phyloP scores from a whole-genome alignment of 1,140 invertebrate genomes.

The Argopecten irradians region DNA sequence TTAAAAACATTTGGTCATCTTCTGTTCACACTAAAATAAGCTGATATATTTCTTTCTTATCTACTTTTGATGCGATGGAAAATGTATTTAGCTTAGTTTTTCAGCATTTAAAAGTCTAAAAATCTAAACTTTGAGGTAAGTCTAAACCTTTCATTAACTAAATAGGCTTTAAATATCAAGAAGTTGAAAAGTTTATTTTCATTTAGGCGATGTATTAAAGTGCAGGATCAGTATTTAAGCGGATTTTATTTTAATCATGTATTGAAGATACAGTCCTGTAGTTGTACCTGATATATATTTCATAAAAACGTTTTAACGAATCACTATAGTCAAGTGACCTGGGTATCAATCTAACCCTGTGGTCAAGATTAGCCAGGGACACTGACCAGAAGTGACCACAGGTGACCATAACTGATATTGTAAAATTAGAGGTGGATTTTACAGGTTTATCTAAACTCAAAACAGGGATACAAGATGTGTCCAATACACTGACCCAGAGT shows the following conservation, averaged over 20 bases:
- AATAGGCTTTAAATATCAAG: neutral
- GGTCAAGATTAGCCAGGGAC: neutral
- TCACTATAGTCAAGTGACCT: neutral
- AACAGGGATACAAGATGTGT: neutral
- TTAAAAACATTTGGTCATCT: neutral
- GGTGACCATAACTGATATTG: neutral
- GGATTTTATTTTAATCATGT: neutral
- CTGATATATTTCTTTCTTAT: neutral
- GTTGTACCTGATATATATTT: neutral
- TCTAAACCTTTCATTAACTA: neutral
- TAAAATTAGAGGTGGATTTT: neutral
- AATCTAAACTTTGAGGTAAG: neutral
- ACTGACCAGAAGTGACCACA: neutral
- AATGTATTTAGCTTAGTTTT: neutral
- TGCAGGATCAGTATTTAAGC: neutral
- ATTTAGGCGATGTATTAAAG: neutral
- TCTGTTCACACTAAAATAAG: neutral
- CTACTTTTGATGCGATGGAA: neutral
- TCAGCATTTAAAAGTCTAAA: neutral
- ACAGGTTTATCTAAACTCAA: neutral
- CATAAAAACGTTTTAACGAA: neutral
- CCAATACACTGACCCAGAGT: neutral
- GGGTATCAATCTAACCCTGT: neutral
- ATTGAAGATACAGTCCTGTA: neutral
- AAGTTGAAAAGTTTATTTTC: slow-evolving; percentile 17